Base-by-base conservation (phyloP, 1,140 invertebrate genomes). In the Meloidogyne hapla region DNA sequence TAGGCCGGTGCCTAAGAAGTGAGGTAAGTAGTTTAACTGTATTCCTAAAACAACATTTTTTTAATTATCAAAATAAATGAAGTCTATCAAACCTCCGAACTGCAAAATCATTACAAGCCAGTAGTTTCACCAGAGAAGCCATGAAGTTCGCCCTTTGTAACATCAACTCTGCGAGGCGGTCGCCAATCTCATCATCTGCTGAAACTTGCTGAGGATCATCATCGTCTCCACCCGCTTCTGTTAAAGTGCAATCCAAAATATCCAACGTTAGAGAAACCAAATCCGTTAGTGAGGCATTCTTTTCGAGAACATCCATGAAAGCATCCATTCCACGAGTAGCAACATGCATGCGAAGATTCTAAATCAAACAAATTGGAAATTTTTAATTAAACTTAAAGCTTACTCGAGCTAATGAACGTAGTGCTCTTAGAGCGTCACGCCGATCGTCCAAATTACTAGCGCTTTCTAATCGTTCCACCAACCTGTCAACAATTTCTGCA, bases 121-220 rank as follows among this genome's bases (percentile, higher is more conserved):
- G 88, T 68, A 96, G 91, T 64, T 92, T 91, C 76, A 99, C 88
- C 3, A 98, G 89, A 13, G 94, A 87, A 66, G 91, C 90, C 21
- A 98, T 92, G 88, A 94, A 95, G 77, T 95, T 93, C 18, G 91
- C 89, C 81, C 93, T 92, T 88, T 98, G 98, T 9, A 97, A 93
- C 86, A 98, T 96, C 90, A 98, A 97, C 90, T 99, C 96, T 6
- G 96, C 96, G 86, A 99, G 98, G 87, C 97, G 94, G 85, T 94
- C 93, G 12, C 96, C 95, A 67, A 92, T 87, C 76, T 91, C 89
- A 33, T 90, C 88, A 28, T 87, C 76, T 28, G 86, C 80, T n/a
- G 73, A 61, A 23, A 61, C 21, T n/a, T 33, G 33, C 2, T 33
- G 18, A 13, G 88, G 88, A 84, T 83, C 82, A 42, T 81, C 82